These are phyloP conservation scores for Eciton burchellii DNA, from an alignment of 1,140 invertebrate species.

Conservation along the genomic window DNA sequence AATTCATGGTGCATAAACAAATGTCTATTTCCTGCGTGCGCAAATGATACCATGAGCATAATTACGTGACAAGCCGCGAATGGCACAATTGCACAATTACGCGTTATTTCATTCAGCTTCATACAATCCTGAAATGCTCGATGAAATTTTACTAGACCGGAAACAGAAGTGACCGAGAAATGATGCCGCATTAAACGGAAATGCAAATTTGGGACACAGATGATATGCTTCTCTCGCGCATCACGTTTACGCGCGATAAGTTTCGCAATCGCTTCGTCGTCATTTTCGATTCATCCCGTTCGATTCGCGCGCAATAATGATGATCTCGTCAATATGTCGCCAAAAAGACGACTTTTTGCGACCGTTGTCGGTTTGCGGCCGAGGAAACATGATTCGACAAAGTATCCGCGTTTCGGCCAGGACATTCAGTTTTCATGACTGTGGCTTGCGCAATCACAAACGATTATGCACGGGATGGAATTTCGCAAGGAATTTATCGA, in stretches of 20 bases:
- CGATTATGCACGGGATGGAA: slow-evolving; percentile 26
- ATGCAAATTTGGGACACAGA: not conserved
- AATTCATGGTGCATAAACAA: too few species aligned
- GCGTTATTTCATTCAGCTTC: too few species aligned
- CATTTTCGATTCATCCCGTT: not conserved
- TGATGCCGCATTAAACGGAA: not conserved
- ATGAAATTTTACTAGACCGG: too few species aligned
- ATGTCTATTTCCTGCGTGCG: too few species aligned
- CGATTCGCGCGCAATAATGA: not conserved
- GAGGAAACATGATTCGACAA: slow-evolving; percentile 42
- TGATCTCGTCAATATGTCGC: slow-evolving; percentile 5
- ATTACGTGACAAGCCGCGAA: too few species aligned
- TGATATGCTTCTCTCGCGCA: not conserved
- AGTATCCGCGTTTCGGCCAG: slow-evolving; percentile 13
- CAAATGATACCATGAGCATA: too few species aligned
- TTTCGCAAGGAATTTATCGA: slow-evolving; percentile 21
- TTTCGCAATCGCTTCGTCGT: not conserved
- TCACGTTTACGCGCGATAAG: not conserved
- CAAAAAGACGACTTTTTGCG: not conserved
- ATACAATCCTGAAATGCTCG: too few species aligned
- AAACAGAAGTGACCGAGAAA: not conserved
- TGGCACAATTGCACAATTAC: too few species aligned
- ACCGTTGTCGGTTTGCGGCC: not conserved
- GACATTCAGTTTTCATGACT: slow-evolving; percentile 35
- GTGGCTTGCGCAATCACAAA: not conserved